Base-by-base conservation (phyloP, 2,888 invertebrate genomes). In the Ptilodon capucinus region DNA sequence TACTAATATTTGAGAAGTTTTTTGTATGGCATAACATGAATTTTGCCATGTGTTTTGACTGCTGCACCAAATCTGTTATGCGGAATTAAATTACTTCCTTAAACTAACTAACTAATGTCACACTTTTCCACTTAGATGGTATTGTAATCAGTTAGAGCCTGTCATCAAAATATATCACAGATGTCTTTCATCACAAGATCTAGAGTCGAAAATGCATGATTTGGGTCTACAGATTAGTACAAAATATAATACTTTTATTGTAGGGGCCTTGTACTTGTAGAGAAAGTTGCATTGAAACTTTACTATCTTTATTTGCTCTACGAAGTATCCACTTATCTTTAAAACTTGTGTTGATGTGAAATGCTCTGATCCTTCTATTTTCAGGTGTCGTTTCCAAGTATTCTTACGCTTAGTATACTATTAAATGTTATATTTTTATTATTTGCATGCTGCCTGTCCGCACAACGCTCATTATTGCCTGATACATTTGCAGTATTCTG, bases 401-500 rank as follows among this genome's bases (percentile, higher is more conserved):
- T 47, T 60, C 51, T 52, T 50, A 65, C 42, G 85, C 82, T 83
- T 83, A 73, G 72, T 76, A 60, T 77, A 71, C 76, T 66, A 78
- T 80, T 84, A 84, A 86, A 84, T 84, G 84, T 89, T 75, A 71
- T 75, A 81, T 87, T 90, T 86, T 88, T 87, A 84, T 86, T 78
- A 81, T 90, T 91, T 89, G 91, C 90, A 90, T 92, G 91, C 92
- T 88, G 88, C 92, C 91, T 91, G 89, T 90, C 88, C 87, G 87
- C 91, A 91, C 91, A 77, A 82, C 91, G 90, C 91, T 91, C 87
- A 88, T 88, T 88, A 84, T 90, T 90, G 86, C 86, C 87, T 82
- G 85, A 84, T 83, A 83, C 79, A 88, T 84, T 86, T 87, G 87
- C 92, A 95, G 95, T 91, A 95, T 95, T 92, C 92, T 95, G 94